A percentile compares a stretch with the other conserved stretches of the same genome.
Conservation (phyloP, 2,797 vertebrate species). For the Holocentrus rufus region DNA sequence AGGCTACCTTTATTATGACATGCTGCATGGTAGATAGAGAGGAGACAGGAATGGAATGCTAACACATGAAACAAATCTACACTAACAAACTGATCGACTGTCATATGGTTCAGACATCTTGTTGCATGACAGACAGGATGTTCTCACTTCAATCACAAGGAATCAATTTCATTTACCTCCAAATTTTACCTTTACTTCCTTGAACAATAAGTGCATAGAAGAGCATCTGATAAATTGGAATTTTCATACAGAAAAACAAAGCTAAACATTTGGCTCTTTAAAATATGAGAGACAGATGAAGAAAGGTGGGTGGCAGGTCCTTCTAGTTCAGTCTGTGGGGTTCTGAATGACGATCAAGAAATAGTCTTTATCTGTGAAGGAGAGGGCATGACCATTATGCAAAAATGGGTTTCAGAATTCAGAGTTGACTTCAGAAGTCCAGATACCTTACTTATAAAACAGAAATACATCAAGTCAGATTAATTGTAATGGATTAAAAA, state of each 20-base stretch:
- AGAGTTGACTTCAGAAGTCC: not conserved
- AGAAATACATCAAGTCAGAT: not conserved
- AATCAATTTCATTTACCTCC: constrained; percentile 1
- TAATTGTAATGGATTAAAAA: not conserved
- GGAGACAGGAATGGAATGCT: constrained; percentile 47
- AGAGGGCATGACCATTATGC: not conserved
- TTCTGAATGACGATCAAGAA: constrained; percentile 98
- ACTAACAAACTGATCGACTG: not conserved
- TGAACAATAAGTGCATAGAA: constrained; percentile 12
- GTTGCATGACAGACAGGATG: not conserved
- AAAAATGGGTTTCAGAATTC: not conserved
- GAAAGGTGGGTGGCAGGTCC: constrained; percentile 6
- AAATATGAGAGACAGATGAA: constrained; percentile 35
- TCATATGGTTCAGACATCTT: not conserved
- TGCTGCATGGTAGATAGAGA: not conserved
- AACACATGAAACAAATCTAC: constrained; percentile 18
- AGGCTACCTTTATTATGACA: not conserved
- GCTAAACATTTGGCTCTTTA: constrained; percentile 49
- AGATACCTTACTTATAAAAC: not conserved
- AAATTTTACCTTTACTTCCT: not conserved
- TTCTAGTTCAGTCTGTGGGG: constrained; percentile 86
- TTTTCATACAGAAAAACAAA: constrained; percentile 27
- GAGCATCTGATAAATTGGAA: constrained; percentile 27
- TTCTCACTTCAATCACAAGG: not conserved
- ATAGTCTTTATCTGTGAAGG: constrained; percentile 93